A percentile compares a stretch with the other conserved stretches of the same genome.
These are phyloP conservation scores for Chondrilla cf. caribensis DNA, from an alignment of 37 sponge, comb jelly and placozoan species.

Conservation along the genomic window DNA sequence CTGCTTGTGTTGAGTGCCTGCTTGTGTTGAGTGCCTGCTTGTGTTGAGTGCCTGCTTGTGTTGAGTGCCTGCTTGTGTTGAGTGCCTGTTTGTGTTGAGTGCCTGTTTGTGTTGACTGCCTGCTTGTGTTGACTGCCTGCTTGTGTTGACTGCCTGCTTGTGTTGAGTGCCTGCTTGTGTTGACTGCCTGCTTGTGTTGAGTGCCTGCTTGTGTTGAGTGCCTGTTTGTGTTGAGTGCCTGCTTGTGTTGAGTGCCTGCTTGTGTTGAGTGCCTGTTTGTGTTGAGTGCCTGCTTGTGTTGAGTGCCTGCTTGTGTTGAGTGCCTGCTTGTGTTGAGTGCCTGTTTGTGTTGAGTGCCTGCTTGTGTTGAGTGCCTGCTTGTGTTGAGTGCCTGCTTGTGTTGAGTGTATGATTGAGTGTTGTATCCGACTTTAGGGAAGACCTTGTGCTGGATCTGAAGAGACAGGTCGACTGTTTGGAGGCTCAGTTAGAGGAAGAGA, in stretches of 20 bases:
- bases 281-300: not conserved
- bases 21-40: not conserved
- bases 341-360: not conserved
- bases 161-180: not conserved
- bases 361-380: not conserved
- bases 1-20: constrained; percentile 33
- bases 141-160: not conserved
- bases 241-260: constrained; percentile 36
- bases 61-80: constrained; percentile 18
- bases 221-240: constrained; percentile 1
- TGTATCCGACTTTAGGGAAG: constrained; percentile 42
- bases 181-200: no score
- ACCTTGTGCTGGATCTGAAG: constrained; percentile 33
- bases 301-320: not conserved
- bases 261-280: no score
- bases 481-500: constrained; percentile 24
- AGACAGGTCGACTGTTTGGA: constrained; percentile 22
- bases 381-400: not conserved
- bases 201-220: not conserved
- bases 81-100: constrained; percentile 26
- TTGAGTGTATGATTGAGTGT: not conserved
- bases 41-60: not conserved
- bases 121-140: not conserved
- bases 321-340: constrained; percentile 29
- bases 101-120: not conserved